Conservation (phyloP, 2,797 vertebrate genomes). For the Paratrypauchen microcephalus region DNA sequence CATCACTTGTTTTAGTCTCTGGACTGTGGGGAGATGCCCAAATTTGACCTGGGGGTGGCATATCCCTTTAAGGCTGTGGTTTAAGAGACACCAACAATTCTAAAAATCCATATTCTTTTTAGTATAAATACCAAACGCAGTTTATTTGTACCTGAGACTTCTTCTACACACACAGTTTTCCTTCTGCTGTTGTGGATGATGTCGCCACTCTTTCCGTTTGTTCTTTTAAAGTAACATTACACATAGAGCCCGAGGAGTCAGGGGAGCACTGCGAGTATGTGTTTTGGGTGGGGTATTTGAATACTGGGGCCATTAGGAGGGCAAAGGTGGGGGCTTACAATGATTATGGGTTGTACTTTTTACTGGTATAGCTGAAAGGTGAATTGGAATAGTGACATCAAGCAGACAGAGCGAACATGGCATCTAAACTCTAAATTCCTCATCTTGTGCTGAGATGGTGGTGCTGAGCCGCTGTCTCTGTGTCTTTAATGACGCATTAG, state of each 20-base stretch:
- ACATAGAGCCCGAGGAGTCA: conserved; percentile 48
- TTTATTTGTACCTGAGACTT: neutral
- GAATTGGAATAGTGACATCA: conserved; percentile 40
- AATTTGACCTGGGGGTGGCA: too few species aligned
- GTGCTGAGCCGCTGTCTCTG: conserved; percentile 55
- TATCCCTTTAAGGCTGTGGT: too few species aligned
- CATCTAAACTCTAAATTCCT: conserved; percentile 69
- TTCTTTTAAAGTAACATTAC: conserved; percentile 33
- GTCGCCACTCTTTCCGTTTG: conserved; percentile 57
- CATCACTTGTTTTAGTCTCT: too few species aligned
- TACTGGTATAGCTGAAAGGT: conserved; percentile 12
- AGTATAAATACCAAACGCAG: too few species aligned
- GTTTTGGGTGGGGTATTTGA: conserved; percentile 58
- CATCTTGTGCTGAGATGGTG: conserved; percentile 52
- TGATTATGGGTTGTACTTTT: conserved; percentile 8
- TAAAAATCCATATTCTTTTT: too few species aligned
- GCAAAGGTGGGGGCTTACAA: conserved; percentile 33
- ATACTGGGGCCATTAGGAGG: conserved; percentile 26
- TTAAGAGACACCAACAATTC: too few species aligned
- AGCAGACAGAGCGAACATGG: conserved; percentile 61
- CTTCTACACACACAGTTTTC: conserved; percentile 40
- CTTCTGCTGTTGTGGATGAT: conserved; percentile 48
- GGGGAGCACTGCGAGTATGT: conserved; percentile 42
- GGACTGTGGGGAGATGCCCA: too few species aligned
- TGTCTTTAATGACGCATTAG: conserved; percentile 53